Conservation (phyloP, 1,140 invertebrate genomes). For the Rhopalosiphum maidis region DNA sequence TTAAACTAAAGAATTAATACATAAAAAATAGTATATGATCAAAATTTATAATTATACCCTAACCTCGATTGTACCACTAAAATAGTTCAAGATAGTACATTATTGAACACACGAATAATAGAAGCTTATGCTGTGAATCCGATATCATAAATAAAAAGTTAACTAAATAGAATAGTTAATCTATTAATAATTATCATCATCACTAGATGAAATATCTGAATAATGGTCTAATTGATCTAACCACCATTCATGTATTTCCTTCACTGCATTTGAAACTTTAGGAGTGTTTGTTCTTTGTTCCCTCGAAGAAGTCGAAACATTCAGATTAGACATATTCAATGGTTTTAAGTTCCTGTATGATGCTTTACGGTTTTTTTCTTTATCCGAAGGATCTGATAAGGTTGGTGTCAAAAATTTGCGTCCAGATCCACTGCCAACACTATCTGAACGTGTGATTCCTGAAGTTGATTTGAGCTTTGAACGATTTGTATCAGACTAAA, state of each 20-base stretch:
- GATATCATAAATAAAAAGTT: neutral
- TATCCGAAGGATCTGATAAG: slow-evolving; percentile 78
- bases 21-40: neutral
- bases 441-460: slow-evolving; percentile 75
- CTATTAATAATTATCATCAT: slow-evolving; percentile 51
- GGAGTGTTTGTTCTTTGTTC: slow-evolving; percentile 37
- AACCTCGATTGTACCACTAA: no score
- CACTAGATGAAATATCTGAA: slow-evolving; percentile 49
- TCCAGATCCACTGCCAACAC: slow-evolving; percentile 79
- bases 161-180: neutral
- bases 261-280: slow-evolving; percentile 46
- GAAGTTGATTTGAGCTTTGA: slow-evolving; percentile 64
- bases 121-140: neutral
- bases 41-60: neutral
- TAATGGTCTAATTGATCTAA: slow-evolving; percentile 45
- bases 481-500: slow-evolving; percentile 61
- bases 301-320: slow-evolving; percentile 29
- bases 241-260: slow-evolving; percentile 59
- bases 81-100: neutral
- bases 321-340: slow-evolving; percentile 47
- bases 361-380: slow-evolving; percentile 44
- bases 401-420: slow-evolving; percentile 88
- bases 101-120: neutral
- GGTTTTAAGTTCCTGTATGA: slow-evolving; percentile 33
- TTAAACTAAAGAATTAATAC: neutral